Conservation (phyloP, 2,888 invertebrate species). For the Aphodius granarius region DNA sequence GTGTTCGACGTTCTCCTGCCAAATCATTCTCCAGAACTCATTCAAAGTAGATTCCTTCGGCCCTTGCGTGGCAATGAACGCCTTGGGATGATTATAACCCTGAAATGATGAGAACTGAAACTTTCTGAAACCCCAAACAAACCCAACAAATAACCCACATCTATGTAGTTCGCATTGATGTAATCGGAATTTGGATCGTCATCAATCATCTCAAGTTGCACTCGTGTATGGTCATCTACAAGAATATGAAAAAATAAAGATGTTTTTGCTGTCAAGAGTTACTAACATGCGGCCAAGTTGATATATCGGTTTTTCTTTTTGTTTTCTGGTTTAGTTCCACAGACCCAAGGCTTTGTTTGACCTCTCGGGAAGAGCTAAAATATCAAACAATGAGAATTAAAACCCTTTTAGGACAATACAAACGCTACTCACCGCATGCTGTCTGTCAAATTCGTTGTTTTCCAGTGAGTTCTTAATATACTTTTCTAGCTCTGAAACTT, state of each 20-base stretch:
- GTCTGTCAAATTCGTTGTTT: constrained; percentile 10
- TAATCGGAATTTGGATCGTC: constrained; percentile 54
- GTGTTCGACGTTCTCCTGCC: constrained; percentile 55
- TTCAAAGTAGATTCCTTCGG: constrained; percentile 46
- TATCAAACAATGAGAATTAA: neutral
- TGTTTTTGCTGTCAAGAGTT: neutral
- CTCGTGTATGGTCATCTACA: constrained; percentile 57
- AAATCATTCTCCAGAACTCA: constrained; percentile 53
- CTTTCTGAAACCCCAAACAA: neutral
- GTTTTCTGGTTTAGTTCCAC: constrained; percentile 50
- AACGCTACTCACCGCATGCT: constrained; percentile 5
- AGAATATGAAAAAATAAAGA: constrained; percentile 25
- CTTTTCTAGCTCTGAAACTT: neutral
- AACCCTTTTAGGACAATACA: neutral
- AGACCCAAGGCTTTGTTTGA: constrained; percentile 48
- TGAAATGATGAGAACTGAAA: constrained; percentile 24
- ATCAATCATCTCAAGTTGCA: constrained; percentile 49
- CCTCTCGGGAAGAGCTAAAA: constrained; percentile 51
- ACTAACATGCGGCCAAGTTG: constrained; percentile 56
- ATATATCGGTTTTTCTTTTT: constrained; percentile 55
- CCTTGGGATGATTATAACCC: constrained; percentile 45
- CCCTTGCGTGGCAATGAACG: constrained; percentile 51
- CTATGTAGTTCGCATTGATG: constrained; percentile 59
- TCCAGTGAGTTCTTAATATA: constrained; percentile 16
- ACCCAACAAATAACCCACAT: constrained; percentile 42